Conservation (phyloP, 1,140 invertebrate genomes). For the Mya arenaria region DNA sequence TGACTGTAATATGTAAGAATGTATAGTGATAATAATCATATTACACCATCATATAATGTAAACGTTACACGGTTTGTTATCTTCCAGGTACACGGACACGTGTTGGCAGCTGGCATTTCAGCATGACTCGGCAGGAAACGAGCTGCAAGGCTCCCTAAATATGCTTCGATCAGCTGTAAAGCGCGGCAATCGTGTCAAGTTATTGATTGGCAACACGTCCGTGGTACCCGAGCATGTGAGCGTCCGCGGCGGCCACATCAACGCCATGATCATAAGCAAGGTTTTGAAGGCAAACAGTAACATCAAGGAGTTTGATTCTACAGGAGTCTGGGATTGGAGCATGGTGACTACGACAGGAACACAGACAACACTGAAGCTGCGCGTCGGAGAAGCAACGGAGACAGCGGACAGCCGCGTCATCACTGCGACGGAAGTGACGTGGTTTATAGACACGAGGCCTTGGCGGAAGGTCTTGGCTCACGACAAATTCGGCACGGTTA, state of each 20-base stretch:
- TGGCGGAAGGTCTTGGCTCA: background rate
- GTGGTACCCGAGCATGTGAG: background rate
- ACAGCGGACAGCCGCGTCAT: background rate
- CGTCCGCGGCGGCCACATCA: background rate
- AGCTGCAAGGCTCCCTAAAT: background rate
- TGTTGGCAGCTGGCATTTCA: conserved; percentile 28
- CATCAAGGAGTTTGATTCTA: background rate
- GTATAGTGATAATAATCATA: too few relatives aligned
- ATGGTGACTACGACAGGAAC: conserved; percentile 19
- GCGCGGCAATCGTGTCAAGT: conserved; percentile 1
- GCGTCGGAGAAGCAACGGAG: background rate
- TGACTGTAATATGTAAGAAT: too few relatives aligned
- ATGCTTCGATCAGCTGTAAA: background rate
- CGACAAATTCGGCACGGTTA: background rate
- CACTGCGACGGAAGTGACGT: background rate
- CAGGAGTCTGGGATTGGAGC: conserved; percentile 4
- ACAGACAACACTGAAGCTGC: background rate
- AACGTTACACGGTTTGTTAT: background rate
- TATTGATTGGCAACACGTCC: background rate
- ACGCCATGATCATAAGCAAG: background rate
- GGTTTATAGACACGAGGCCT: conserved; percentile 8
- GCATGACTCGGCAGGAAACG: conserved; percentile 6
- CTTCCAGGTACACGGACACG: background rate
- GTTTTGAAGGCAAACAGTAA: background rate
- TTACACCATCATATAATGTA: too few relatives aligned